Conservation (phyloP, 2,888 invertebrate genomes). For the Ctenicera cuprea region DNA sequence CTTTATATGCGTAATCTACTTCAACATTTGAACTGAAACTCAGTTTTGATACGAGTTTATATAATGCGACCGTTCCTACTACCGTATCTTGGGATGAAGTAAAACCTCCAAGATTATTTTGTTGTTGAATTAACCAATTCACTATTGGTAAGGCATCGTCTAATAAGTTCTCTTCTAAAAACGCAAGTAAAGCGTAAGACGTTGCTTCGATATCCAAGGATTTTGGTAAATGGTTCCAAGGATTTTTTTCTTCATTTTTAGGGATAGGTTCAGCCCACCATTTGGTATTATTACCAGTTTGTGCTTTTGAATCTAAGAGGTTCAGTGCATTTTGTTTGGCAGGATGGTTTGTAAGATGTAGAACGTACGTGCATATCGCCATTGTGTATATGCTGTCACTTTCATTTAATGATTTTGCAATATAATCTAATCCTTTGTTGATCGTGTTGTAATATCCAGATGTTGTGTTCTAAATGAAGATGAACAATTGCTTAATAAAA, state of each 20-base stretch:
- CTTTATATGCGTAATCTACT: slow-evolving; percentile 67
- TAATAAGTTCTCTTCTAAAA: slow-evolving; percentile 73
- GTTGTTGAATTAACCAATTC: slow-evolving; percentile 83
- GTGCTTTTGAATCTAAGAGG: slow-evolving; percentile 76
- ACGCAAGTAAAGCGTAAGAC: slow-evolving; percentile 88
- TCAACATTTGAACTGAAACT: slow-evolving; percentile 72
- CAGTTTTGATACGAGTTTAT: slow-evolving; percentile 79
- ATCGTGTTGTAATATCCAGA: slow-evolving; percentile 79
- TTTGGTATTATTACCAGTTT: slow-evolving; percentile 76
- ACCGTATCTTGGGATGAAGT: slow-evolving; percentile 86
- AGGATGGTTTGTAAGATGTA: slow-evolving; percentile 85
- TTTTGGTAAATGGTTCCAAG: slow-evolving; percentile 80
- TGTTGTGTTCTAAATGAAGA: slow-evolving; percentile 48
- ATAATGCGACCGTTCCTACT: slow-evolving; percentile 82
- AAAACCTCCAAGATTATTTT: slow-evolving; percentile 83
- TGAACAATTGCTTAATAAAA: too few species aligned
- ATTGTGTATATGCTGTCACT: slow-evolving; percentile 84
- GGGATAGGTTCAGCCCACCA: slow-evolving; percentile 84
- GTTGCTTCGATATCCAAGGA: slow-evolving; percentile 91
- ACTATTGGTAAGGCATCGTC: slow-evolving; percentile 79
- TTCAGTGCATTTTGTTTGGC: slow-evolving; percentile 80
- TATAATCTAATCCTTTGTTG: slow-evolving; percentile 85
- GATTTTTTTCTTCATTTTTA: slow-evolving; percentile 77
- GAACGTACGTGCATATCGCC: slow-evolving; percentile 84
- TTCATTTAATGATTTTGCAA: slow-evolving; percentile 80